Base-by-base conservation (phyloP, 30 jellyfish, hydroid and myxozoan species). In the Aurelia sp. region DNA sequence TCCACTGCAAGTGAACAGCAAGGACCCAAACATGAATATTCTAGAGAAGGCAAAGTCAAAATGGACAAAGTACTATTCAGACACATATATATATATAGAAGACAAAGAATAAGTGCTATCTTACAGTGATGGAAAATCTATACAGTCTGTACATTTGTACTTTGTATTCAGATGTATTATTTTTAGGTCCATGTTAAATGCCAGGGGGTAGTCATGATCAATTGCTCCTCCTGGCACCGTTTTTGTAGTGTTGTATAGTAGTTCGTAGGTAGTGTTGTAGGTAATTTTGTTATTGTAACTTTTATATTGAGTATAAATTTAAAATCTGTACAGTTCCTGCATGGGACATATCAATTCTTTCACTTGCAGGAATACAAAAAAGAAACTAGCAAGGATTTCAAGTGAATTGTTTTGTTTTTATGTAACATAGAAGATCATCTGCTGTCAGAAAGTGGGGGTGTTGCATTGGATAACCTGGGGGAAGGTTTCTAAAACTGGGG, bases 261-360 rank as follows among this genome's bases (percentile, higher is more conserved):
- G n/a, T n/a, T n/a, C n/a, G n/a, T n/a, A n/a, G n/a, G n/a, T n/a
- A n/a, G n/a, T n/a, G n/a, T n/a, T n/a, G n/a, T n/a, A n/a, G n/a
- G n/a, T n/a, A n/a, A n/a, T n/a, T n/a, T n/a, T n/a, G n/a, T n/a
- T n/a, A n/a, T n/a, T n/a, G n/a, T n/a, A n/a, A n/a, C n/a, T n/a
- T n/a, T n/a, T n/a, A n/a, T n/a, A n/a, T n/a, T n/a, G n/a, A n/a
- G n/a, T n/a, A n/a, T n/a, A n/a, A n/a, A n/a, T n/a, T n/a, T 27
- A 59, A 59, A 59, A 27, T 59, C 68, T 17, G 68, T 27, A 59
- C 68, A 59, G 68, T 59, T 59, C 68, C 68, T 18, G 68, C 27
- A 27, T 59, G 68, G 68, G 68, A 59, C 68, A 59, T 59, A 11
- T 41, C 52, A 41, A 41, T 59, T 6, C 13, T 59, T 59, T 59